phyloP scores from a whole-genome alignment of 2,888 invertebrate genomes.

The Drosophila neonasuta region DNA sequence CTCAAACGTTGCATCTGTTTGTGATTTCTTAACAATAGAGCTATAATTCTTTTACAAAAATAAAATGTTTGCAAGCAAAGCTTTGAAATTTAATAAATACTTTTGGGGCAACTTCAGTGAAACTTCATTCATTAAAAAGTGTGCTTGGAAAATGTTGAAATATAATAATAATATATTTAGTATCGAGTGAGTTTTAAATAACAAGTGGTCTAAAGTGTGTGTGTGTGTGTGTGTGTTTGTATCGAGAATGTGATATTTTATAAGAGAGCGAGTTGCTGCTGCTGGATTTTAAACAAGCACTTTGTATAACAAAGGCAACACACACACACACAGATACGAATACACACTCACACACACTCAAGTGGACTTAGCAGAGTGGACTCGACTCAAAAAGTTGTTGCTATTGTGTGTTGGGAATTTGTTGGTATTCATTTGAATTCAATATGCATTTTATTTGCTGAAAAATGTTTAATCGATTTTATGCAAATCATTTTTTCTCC shows the following conservation, averaged over 20 bases:
- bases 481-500: constrained; percentile 72
- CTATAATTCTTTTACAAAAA: neutral
- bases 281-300: constrained; percentile 12
- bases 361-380: constrained; percentile 19
- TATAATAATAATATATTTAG: constrained; percentile 9
- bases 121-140: neutral
- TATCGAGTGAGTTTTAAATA: constrained; percentile 5
- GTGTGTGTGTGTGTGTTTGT: neutral
- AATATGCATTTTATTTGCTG: constrained; percentile 68
- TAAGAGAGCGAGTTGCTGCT: constrained; percentile 7
- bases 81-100: neutral
- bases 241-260: constrained; percentile 15
- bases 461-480: constrained; percentile 73
- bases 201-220: constrained; percentile 10
- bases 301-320: constrained; percentile 18
- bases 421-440: constrained; percentile 55
- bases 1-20: neutral
- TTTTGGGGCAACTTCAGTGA: neutral
- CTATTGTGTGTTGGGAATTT: constrained; percentile 15
- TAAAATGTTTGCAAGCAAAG: neutral
- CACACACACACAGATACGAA: neutral
- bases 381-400: constrained; percentile 10
- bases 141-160: neutral
- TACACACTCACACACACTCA: constrained; percentile 2
- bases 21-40: neutral